phyloP scores from a whole-genome alignment of 2,888 invertebrate genomes.

The Cheilosia urbana region DNA sequence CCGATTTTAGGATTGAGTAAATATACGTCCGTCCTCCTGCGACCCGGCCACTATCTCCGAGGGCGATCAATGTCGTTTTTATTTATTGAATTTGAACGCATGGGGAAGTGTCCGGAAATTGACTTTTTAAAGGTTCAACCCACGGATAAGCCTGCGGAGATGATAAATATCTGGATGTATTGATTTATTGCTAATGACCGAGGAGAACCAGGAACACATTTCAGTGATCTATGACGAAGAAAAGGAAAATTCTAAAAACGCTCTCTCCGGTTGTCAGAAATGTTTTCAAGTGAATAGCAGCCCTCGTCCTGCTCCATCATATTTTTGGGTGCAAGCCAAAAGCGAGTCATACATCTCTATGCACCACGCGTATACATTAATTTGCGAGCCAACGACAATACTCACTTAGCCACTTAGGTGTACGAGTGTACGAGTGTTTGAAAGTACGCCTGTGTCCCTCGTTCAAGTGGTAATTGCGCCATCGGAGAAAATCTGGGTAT shows the following conservation, averaged over 20 bases:
- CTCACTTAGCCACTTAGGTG: conserved; percentile 51
- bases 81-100: conserved; percentile 66
- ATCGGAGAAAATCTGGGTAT: conserved; percentile 39
- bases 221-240: conserved; percentile 41
- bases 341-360: conserved; percentile 14
- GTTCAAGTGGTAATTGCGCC: conserved; percentile 59
- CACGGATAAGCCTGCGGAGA: not conserved
- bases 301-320: conserved; percentile 40
- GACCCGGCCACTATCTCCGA: not conserved
- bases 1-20: conserved; percentile 37
- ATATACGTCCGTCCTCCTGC: not conserved
- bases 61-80: conserved; percentile 49
- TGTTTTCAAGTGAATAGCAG: conserved; percentile 29
- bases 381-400: conserved; percentile 57
- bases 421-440: not conserved
- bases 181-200: conserved; percentile 58
- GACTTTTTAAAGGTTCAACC: conserved; percentile 31
- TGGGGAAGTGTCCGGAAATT: conserved; percentile 40
- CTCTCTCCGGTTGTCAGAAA: conserved; percentile 45
- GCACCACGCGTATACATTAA: conserved; percentile 58
- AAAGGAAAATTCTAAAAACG: conserved; percentile 5
- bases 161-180: conserved; percentile 30
- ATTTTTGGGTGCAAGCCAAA: conserved; percentile 65
- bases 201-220: conserved; percentile 50
- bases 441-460: conserved; percentile 22